A percentile compares a stretch with the other conserved stretches of the same genome.
Evolutionary conservation across 1,140 invertebrate species (phyloP).

Genomic region (Laupala kohalensis): DNA sequence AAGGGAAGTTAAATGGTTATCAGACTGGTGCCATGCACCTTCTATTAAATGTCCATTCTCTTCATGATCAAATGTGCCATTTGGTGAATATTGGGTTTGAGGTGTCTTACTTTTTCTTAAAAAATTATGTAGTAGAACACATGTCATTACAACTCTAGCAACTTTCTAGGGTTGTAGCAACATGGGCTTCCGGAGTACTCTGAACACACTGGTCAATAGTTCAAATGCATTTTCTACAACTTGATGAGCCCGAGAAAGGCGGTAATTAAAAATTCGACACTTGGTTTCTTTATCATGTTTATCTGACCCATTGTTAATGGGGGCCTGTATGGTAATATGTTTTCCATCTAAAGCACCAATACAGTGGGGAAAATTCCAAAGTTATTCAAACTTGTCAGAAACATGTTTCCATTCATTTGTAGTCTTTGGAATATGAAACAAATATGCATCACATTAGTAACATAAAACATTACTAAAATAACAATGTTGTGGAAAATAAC

Average conservation of each 20-base stretch:
- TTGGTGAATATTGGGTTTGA: conserved; percentile 18
- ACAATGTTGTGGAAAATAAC: neutral
- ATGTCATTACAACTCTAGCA: conserved; percentile 21
- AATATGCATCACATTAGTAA: no score
- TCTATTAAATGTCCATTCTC: conserved; percentile 14
- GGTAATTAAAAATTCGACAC: conserved; percentile 27
- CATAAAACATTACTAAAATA: no score
- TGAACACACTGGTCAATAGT: conserved; percentile 8
- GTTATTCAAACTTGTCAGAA: conserved; percentile 20
- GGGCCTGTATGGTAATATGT: conserved; percentile 24
- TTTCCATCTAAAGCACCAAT: conserved; percentile 29
- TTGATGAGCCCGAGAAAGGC: conserved; percentile 16
- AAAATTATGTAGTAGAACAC: conserved; percentile 25
- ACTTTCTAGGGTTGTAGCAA: conserved; percentile 21
- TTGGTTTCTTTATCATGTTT: conserved; percentile 18
- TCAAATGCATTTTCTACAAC: conserved; percentile 18
- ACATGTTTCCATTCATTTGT: conserved; percentile 21
- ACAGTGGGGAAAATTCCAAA: conserved; percentile 26
- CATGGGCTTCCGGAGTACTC: conserved; percentile 11
- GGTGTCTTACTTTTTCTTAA: conserved; percentile 21
- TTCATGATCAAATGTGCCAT: conserved; percentile 18
- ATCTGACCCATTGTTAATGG: conserved; percentile 21
- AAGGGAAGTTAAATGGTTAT: conserved; percentile 4
- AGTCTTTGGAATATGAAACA: neutral
- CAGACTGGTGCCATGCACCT: conserved; percentile 18